Base-by-base conservation (phyloP, 2,888 invertebrate species). In the Drosophila tanythrix region DNA sequence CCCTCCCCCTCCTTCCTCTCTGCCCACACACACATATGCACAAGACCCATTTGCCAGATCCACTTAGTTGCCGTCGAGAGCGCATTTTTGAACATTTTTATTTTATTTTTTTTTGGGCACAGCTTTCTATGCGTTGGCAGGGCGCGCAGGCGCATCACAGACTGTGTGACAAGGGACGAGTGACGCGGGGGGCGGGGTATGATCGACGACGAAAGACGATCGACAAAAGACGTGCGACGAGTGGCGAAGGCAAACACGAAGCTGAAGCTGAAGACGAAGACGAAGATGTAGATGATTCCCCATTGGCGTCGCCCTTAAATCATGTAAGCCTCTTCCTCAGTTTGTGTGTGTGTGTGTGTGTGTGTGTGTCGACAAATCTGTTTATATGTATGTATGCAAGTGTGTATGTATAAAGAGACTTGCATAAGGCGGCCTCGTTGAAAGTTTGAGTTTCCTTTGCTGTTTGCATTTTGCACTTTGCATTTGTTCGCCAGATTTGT, bases 51-150 rank as follows among this genome's bases (percentile, higher is more conserved):
- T 36, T 21, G 25, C 7, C 48, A 15, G 56, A 60, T 60, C 72
- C 25, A 36, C 60, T 60, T 40, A 50, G 33, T 53, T 38, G 46
- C 67, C 25, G 52, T 66, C 46, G 53, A 36, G 25, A 38, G 35
- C 59, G 60, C 51, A 31, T 40, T 55, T 51, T 71, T 36, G 18
- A 55, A 36, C 56, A 53, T 31, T 70, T 56, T 71, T 57, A 46
- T 31, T 71, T 11, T 50, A 18, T 21, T 43, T 35, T 31, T 38
- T 61, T 68, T 79, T 62, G 50, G 57, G 65, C 63, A 60, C 81
- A 63, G 81, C 78, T 79, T 79, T 79, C 81, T 79, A 81, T 76
- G 78, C 51, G 15, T 58, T 60, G 38, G 7, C 40, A 70, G 52
- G 53, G 46, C 55, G 63, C 61, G 60, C 57, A 65, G 73, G 62